phyloP scores from a whole-genome alignment of 2,113 vertebrate genomes.

The Ariopsis seemanni region DNA sequence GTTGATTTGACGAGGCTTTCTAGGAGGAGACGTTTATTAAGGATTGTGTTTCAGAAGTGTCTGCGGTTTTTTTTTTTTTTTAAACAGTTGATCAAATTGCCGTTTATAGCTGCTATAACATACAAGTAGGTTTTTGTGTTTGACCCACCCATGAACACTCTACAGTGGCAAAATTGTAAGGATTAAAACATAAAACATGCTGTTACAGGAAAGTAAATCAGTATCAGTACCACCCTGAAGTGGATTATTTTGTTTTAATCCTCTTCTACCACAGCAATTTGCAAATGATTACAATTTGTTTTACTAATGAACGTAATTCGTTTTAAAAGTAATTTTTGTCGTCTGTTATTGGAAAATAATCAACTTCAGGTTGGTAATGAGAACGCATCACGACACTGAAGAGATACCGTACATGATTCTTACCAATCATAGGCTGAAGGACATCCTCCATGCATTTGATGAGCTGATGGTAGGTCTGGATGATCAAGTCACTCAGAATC shows the following conservation, averaged over 20 bases:
- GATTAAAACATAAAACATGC: background rate
- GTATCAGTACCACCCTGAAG: background rate
- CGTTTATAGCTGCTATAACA: background rate
- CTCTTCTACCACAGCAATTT: background rate
- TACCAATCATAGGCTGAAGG: slow-evolving; percentile 93
- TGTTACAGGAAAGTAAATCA: background rate
- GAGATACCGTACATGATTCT: background rate
- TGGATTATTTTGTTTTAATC: background rate
- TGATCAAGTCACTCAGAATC: slow-evolving; percentile 88
- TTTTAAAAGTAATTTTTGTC: too few species aligned
- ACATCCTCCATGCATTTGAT: slow-evolving; percentile 86
- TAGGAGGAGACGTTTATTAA: background rate
- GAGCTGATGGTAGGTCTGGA: slow-evolving; percentile 95
- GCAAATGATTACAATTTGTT: background rate
- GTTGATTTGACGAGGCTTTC: background rate
- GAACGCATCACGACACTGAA: background rate
- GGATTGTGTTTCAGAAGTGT: background rate
- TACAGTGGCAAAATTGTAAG: background rate
- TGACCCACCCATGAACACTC: background rate
- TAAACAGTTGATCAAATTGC: background rate
- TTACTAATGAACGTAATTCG: too few species aligned
- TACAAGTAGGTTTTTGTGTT: background rate
- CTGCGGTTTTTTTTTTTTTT: too few species aligned
- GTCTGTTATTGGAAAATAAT: too few species aligned
- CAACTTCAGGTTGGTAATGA: background rate